Conservation (phyloP, 1,140 invertebrate species). For the Ylistrum balloti region DNA sequence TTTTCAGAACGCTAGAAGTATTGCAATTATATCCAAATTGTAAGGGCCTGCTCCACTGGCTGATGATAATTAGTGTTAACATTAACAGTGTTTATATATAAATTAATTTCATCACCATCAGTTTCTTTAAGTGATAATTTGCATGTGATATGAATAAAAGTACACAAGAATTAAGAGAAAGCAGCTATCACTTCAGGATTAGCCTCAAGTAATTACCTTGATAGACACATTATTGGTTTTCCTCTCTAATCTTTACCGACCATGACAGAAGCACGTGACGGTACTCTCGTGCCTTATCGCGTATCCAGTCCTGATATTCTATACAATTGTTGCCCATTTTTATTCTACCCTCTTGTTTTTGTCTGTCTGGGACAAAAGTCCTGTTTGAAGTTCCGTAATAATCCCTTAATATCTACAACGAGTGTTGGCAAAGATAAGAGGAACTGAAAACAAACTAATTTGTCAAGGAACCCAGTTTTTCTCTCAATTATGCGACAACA, state of each 20-base stretch:
- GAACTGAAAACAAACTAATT: slow-evolving; percentile 42
- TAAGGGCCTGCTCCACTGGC: too few species aligned
- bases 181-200: background rate
- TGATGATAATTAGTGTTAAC: too few species aligned
- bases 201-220: background rate
- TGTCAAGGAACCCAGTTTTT: slow-evolving; percentile 43
- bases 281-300: background rate
- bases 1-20: too few species aligned
- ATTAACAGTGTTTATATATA: too few species aligned
- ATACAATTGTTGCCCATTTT: slow-evolving; percentile 22
- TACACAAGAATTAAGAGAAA: background rate
- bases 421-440: slow-evolving; percentile 7
- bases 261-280: background rate
- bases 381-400: background rate
- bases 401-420: slow-evolving; percentile 7
- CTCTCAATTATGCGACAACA: slow-evolving; percentile 9
- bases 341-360: background rate
- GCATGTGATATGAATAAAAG: background rate
- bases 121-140: too few species aligned
- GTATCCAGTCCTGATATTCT: background rate
- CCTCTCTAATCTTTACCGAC: background rate
- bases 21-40: too few species aligned
- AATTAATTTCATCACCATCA: too few species aligned
- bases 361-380: background rate
- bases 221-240: slow-evolving; percentile 36